These are phyloP conservation scores for Pemphigus obesinymphae DNA, from an alignment of 1,140 invertebrate genomes.

Conservation along the genomic window DNA sequence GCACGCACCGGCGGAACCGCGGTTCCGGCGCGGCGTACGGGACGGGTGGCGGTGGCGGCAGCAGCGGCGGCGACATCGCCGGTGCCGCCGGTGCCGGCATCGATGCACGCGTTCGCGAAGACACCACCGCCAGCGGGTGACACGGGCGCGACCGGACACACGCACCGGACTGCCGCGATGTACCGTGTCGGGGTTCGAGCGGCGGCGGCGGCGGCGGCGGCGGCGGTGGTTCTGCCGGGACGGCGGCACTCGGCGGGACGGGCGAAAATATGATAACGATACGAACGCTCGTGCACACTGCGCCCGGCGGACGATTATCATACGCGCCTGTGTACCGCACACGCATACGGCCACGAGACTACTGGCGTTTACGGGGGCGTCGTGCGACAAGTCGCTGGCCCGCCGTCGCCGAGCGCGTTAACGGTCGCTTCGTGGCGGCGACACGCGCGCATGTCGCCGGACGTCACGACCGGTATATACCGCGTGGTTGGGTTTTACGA, in stretches of 20 bases:
- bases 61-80: conserved; percentile 49
- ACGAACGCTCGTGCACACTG: too few relatives aligned
- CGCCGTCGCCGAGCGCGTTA: not conserved
- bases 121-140: too few relatives aligned
- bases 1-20: conserved; percentile 26
- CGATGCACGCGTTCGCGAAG: conserved; percentile 22
- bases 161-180: too few relatives aligned
- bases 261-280: not conserved
- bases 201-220: too few relatives aligned
- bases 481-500: too few relatives aligned
- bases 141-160: too few relatives aligned
- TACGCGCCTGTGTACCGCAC: not conserved
- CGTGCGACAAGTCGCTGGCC: conserved; percentile 2
- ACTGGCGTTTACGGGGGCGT: not conserved
- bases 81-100: conserved; percentile 50
- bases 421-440: not conserved
- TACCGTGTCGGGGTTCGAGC: too few relatives aligned
- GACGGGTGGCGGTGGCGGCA: conserved; percentile 45
- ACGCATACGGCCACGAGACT: conserved; percentile 29
- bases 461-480: not conserved
- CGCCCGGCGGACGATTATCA: not conserved
- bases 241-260: not conserved
- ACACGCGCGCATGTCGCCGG: not conserved
- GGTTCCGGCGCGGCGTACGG: conserved; percentile 35
- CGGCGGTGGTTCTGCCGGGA: not conserved